Percentiles rank a stretch among this genome's conserved stretches.
Evolutionary conservation across 2,888 invertebrate genomes (phyloP).

Genomic region (Eristalis arbustorum): DNA sequence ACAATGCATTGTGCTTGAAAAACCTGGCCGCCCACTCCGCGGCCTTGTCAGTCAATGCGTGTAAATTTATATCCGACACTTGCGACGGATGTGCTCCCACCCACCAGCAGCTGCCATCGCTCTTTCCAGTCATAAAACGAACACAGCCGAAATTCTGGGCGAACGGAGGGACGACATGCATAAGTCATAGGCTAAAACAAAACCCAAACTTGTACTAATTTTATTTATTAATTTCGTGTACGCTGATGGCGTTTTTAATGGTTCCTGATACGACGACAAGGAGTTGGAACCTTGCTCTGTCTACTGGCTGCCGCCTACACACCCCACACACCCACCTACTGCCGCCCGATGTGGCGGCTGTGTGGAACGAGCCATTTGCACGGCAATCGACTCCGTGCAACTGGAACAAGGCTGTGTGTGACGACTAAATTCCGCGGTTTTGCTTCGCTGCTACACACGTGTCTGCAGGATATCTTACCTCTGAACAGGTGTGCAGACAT

Average conservation of each 20-base stretch:
- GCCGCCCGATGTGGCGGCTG: not conserved
- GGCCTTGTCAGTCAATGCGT: not conserved
- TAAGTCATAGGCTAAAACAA: slow-evolving; percentile 41
- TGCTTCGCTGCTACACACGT: not conserved
- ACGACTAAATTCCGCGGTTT: slow-evolving; percentile 38
- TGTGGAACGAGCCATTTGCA: slow-evolving; percentile 2
- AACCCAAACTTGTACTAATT: slow-evolving; percentile 63
- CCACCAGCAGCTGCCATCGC: not conserved
- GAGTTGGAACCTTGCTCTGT: slow-evolving; percentile 26
- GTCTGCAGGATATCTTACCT: not conserved
- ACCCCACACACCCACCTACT: not conserved
- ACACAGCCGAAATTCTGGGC: not conserved
- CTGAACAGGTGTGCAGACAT: slow-evolving; percentile 48
- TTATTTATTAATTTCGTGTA: slow-evolving; percentile 72
- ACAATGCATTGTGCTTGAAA: not conserved
- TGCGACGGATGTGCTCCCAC: not conserved
- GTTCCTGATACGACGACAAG: slow-evolving; percentile 66
- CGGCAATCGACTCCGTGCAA: slow-evolving; percentile 2
- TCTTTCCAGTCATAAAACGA: not conserved
- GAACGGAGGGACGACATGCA: slow-evolving; percentile 2
- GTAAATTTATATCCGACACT: not conserved
- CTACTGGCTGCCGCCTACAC: no score
- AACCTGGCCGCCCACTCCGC: not conserved
- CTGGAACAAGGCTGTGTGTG: slow-evolving; percentile 26
- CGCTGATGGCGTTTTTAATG: slow-evolving; percentile 74